Percentiles rank a stretch among this genome's conserved stretches.
Evolutionary conservation across 2,888 invertebrate genomes (phyloP).

Genomic region (Parapristionchus giblindavisi): DNA sequence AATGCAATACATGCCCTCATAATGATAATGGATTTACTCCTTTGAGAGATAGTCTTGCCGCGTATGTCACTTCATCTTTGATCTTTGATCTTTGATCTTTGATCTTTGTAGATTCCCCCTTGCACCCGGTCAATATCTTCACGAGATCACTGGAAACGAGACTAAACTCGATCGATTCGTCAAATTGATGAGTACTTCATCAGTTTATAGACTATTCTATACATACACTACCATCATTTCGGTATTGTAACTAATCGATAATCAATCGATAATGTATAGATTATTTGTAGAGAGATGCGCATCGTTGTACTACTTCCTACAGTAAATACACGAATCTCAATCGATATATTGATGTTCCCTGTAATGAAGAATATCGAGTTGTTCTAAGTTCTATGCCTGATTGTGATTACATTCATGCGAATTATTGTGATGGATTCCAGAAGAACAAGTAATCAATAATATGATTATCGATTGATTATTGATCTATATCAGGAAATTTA

Average conservation of each 20-base stretch:
- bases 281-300: conserved; percentile 4
- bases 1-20: conserved; percentile 5
- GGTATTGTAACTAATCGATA: not conserved
- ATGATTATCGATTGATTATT: not conserved
- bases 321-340: not conserved
- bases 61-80: not conserved
- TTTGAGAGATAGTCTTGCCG: not conserved
- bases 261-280: not conserved
- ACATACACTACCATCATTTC: conserved; percentile 32
- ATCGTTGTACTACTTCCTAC: conserved; percentile 22
- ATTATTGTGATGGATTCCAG: conserved; percentile 25
- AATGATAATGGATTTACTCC: not conserved
- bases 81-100: not conserved
- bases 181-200: conserved; percentile 6
- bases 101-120: not conserved
- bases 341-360: conserved; percentile 30
- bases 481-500: conserved; percentile 24
- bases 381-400: too few relatives aligned
- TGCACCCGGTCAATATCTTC: not conserved
- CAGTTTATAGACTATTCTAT: conserved; percentile 26
- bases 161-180: not conserved
- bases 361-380: conserved; percentile 8
- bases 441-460: not conserved
- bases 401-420: conserved; percentile 24
- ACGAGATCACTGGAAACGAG: not conserved